Evolutionary conservation across 1,140 invertebrate genomes (phyloP).

Genomic region (Luehdorfia chinensis): DNA sequence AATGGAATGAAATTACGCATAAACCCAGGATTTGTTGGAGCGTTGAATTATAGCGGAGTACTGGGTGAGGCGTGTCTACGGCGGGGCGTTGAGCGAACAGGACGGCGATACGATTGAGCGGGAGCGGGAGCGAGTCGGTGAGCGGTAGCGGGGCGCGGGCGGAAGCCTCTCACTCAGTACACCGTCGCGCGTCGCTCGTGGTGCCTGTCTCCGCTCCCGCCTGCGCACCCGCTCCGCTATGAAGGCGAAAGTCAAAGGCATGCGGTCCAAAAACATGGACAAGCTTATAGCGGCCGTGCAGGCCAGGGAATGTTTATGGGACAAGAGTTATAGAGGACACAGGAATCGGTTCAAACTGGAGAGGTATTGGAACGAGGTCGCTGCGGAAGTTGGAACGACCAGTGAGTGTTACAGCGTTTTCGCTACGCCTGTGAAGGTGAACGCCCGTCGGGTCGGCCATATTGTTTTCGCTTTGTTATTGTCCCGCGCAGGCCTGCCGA

Average conservation of each 20-base stretch:
- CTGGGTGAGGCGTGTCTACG: not conserved
- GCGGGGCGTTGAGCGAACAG: no score
- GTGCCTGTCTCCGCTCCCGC: slow-evolving; percentile 42
- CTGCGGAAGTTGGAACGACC: slow-evolving; percentile 61
- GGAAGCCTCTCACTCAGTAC: slow-evolving; percentile 34
- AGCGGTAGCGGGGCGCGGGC: slow-evolving; percentile 39
- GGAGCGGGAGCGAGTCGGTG: slow-evolving; percentile 46
- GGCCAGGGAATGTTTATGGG: slow-evolving; percentile 68
- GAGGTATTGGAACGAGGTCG: slow-evolving; percentile 70
- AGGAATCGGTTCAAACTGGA: slow-evolving; percentile 68
- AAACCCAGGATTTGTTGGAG: not conserved
- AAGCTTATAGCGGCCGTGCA: slow-evolving; percentile 67
- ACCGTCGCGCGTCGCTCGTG: slow-evolving; percentile 37
- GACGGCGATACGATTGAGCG: slow-evolving; percentile 35
- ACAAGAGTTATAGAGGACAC: slow-evolving; percentile 64
- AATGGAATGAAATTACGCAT: not conserved
- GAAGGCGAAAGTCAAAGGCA: slow-evolving; percentile 55
- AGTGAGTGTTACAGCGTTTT: slow-evolving; percentile 50
- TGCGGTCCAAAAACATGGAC: slow-evolving; percentile 59
- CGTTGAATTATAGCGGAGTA: not conserved
- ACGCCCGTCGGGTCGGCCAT: slow-evolving; percentile 40
- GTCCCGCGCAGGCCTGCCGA: slow-evolving; percentile 13
- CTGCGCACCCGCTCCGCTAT: slow-evolving; percentile 53
- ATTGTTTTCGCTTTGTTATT: slow-evolving; percentile 19
- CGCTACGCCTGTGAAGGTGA: slow-evolving; percentile 31